Evolutionary conservation across 2,888 invertebrate species (phyloP).

Genomic region (Formica aserva): DNA sequence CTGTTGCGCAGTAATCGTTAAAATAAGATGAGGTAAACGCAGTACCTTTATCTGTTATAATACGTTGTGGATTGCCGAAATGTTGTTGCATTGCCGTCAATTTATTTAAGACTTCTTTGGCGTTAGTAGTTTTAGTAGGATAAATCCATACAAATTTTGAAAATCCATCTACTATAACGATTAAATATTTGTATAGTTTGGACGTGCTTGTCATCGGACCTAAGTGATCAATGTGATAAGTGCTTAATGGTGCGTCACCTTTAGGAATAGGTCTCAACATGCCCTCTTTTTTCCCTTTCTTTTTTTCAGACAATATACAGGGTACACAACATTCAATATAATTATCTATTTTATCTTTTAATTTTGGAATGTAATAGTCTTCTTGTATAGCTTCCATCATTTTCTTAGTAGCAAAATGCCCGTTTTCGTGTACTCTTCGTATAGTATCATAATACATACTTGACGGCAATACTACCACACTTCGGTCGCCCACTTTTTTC

Average conservation of each 20-base stretch:
- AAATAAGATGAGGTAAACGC: too few species aligned
- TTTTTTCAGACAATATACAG: background rate
- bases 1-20: too few species aligned
- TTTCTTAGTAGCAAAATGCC: background rate
- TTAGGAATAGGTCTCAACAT: slow-evolving; percentile 17
- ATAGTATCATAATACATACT: background rate
- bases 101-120: too few species aligned
- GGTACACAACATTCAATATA: background rate
- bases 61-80: too few species aligned
- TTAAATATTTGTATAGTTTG: slow-evolving; percentile 21
- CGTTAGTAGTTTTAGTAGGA: too few species aligned
- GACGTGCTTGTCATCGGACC: slow-evolving; percentile 3
- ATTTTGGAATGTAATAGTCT: background rate
- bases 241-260: background rate
- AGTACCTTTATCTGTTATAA: too few species aligned
- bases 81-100: too few species aligned
- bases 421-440: background rate
- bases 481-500: background rate
- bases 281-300: too few species aligned
- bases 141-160: slow-evolving; percentile 24
- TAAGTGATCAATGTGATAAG: slow-evolving; percentile 21
- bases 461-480: background rate
- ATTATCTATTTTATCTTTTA: background rate
- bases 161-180: slow-evolving; percentile 28
- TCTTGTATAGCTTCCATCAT: background rate